Base-by-base conservation (phyloP, 1,140 invertebrate genomes). In the Drosophila suzukii region DNA sequence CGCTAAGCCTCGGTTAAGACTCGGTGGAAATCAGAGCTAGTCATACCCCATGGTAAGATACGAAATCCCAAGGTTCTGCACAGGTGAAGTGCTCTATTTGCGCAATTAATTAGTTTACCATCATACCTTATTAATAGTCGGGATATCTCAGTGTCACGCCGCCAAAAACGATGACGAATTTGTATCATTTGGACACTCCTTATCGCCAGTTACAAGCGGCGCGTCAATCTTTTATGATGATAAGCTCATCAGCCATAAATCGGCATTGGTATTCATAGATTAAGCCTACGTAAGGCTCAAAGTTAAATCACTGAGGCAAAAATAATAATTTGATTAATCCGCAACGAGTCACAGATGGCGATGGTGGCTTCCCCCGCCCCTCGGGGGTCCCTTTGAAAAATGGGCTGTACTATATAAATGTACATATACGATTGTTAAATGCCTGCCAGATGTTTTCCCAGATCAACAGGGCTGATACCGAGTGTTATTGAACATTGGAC, bases 291-390 rank as follows among this genome's bases (percentile, higher is more conserved):
- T 47, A 66, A 13, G 32, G 65, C 46, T 46, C 38, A 66, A 54
- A 68, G 38, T 66, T 66, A 67, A 68, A 68, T 68, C 47, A 43
- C 44, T 30, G 60, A 5, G 17, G 11, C 11, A 10, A n/a, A 62
- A 36, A 50, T 67, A 63, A 50, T 50, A 56, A 75, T 58, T 66
- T 15, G 47, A 58, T 75, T 66, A 75, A 75, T 75, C 39, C 70
- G 4, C 68, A 6, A 32, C 47, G 51, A 41, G 44, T 49, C 58
- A 41, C 65, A 65, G 11, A 65, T 65, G 36, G 13, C 8, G 5
- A 15, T 1, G 20, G 3, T 15, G 2, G n/a, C 13, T 1, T 8
- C 6, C 15, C 38, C 55, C 6, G 13, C 38, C 55, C 12, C 24
- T 30, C 32, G 56, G 55, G 36, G 50, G 11, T 41, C 47, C 15